Base-by-base conservation (phyloP, 2,113 vertebrate genomes). In the Xiphophorus couchianus region DNA sequence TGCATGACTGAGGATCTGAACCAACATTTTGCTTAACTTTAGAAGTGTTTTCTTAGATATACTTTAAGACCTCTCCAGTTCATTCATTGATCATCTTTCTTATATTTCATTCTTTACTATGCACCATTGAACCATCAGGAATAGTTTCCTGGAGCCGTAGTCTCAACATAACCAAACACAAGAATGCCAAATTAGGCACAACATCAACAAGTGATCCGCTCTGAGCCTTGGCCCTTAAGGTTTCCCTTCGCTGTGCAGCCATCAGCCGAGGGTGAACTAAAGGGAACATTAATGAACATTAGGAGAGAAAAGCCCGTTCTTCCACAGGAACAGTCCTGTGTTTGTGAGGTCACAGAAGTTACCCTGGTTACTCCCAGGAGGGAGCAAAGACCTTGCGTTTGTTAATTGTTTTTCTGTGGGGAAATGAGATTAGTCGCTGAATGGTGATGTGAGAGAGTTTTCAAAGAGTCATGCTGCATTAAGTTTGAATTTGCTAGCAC, bases 371-470 rank as follows among this genome's bases (percentile, higher is more conserved):
- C 95, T 89, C 80, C 66, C 90, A 88, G 87, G 88, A 92, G 90
- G 93, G 88, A 92, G 90, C 66, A 73, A 95, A 94, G 89, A 93
- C 91, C 85, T 92, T 85, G 85, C 89, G 87, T 92, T 92, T 93
- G 93, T 93, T 90, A 89, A 95, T 94, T 95, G 93, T 95, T 94
- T 92, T 79, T 87, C 86, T 77, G 88, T 86, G 84, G 85, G 91
- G 93, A 94, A 94, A 95, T 92, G 89, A 95, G 95, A 95, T 95
- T 94, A 95, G 94, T 93, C 86, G 82, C 88, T 94, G 92, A 93
- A 93, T 94, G 92, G 93, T 92, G 90, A 92, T 94, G 93, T 93
- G 93, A 90, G 90, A 89, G 93, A 90, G 88, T 92, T 94, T 93
- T 94, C 88, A 92, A 90, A 93, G 85, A 91, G 91, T 78, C 86